Evolutionary conservation across 1,140 invertebrate species (phyloP).

Genomic region (Meloidogyne exigua): DNA sequence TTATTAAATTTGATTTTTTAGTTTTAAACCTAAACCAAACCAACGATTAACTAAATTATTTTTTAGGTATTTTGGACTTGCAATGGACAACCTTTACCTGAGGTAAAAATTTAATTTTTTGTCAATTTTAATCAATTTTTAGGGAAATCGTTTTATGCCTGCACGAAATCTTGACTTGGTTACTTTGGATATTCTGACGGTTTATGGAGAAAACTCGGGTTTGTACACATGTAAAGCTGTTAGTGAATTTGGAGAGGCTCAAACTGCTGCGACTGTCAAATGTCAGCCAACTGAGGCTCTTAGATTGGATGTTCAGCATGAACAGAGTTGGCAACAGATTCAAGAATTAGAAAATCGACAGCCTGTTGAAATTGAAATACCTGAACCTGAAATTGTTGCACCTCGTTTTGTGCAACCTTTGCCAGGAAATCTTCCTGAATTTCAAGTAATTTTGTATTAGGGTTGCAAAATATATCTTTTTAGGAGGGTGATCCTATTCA

Average conservation of each 20-base stretch:
- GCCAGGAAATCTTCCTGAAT: constrained; percentile 41
- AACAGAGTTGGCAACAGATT: constrained; percentile 81
- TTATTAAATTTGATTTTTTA: neutral
- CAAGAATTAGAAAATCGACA: constrained; percentile 80
- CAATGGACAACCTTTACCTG: constrained; percentile 72
- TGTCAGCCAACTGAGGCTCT: constrained; percentile 76
- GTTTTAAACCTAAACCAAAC: neutral
- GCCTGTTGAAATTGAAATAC: constrained; percentile 68
- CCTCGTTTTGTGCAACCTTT: constrained; percentile 74
- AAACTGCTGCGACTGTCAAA: constrained; percentile 84
- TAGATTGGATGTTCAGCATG: constrained; percentile 81
- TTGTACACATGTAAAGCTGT: constrained; percentile 86
- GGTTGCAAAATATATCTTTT: neutral
- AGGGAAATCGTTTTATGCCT: constrained; percentile 77
- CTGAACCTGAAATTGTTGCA: constrained; percentile 65
- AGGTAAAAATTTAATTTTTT: constrained; percentile 66
- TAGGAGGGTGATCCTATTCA: constrained; percentile 84
- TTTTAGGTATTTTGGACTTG: constrained; percentile 74
- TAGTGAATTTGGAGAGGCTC: constrained; percentile 84
- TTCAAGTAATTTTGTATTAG: constrained; percentile 24
- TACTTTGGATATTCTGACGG: constrained; percentile 86
- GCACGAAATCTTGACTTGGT: constrained; percentile 97
- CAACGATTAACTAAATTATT: too few species aligned
- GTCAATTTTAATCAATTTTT: neutral
- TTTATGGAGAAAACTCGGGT: constrained; percentile 93